Conservation (phyloP, 2,113 vertebrate species). For the Cochlearius cochlearius region DNA sequence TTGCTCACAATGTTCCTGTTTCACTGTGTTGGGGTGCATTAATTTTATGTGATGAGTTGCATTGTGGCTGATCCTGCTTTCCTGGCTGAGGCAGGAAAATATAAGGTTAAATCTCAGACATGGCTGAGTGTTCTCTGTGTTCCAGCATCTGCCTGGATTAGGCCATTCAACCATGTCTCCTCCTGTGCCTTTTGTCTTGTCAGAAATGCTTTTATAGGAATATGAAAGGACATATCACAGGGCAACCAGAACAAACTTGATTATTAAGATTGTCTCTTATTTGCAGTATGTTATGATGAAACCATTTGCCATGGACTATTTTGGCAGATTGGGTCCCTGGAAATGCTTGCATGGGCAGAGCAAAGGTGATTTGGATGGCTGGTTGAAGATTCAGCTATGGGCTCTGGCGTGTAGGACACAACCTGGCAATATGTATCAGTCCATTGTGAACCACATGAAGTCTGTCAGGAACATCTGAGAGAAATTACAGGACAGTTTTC, state of each 20-base stretch:
- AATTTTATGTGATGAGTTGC: not conserved
- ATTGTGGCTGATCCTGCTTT: not conserved
- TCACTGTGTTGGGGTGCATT: not conserved
- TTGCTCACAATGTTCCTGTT: not conserved
- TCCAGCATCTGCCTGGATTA: not conserved
- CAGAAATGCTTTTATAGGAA: not conserved
- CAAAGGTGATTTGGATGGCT: not conserved
- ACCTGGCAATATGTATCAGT: not conserved
- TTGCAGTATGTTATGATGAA: not conserved
- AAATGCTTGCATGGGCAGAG: not conserved
- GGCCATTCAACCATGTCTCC: not conserved
- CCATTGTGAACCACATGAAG: not conserved
- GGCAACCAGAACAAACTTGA: not conserved
- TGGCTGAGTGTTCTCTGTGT: not conserved
- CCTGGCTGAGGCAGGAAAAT: not conserved
- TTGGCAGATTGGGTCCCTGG: not conserved
- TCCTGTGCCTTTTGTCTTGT: not conserved
- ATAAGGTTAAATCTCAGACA: not conserved
- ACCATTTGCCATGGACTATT: not conserved
- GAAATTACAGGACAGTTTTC: not conserved
- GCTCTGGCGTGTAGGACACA: not conserved
- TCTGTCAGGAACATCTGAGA: not conserved
- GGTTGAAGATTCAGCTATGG: not conserved
- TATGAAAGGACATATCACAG: accelerated
- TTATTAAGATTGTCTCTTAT: not conserved